A percentile compares a stretch with the other conserved stretches of the same genome.
phyloP scores from a whole-genome alignment of 2,888 invertebrate species.

The Eupithecia subfuscata region DNA sequence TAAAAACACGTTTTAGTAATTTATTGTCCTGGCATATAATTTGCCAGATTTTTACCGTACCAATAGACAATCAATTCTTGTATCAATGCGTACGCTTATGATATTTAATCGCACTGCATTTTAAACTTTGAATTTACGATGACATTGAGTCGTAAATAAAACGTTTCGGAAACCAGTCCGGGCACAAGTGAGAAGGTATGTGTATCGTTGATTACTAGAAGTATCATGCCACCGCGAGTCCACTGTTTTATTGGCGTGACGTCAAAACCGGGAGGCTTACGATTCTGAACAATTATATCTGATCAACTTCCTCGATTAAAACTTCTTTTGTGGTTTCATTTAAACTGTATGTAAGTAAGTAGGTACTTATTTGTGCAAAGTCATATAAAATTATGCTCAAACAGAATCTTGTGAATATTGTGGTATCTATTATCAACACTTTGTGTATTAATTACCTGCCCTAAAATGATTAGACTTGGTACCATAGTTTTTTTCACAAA shows the following conservation, averaged over 20 bases:
- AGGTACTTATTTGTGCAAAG: not conserved
- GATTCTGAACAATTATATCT: constrained; percentile 8
- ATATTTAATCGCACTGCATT: not conserved
- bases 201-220: not conserved
- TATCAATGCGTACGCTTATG: not conserved
- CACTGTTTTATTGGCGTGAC: constrained; percentile 21
- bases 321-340: not conserved
- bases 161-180: constrained; percentile 25
- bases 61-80: not conserved
- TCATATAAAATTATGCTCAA: not conserved
- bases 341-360: not conserved
- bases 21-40: not conserved
- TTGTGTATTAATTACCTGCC: no score
- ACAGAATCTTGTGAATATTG: no score
- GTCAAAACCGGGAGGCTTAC: constrained; percentile 20
- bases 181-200: constrained; percentile 24
- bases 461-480: no score
- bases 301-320: constrained; percentile 10
- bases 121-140: not conserved
- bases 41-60: not conserved
- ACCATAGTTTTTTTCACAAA: no score
- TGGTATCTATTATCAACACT: no score
- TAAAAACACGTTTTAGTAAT: not conserved
- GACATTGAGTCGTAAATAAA: constrained; percentile 3
- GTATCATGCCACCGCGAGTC: not conserved